A percentile compares a stretch with the other conserved stretches of the same genome.
Conservation (phyloP, 2,797 vertebrate genomes). For the Chiloscyllium punctatum region DNA sequence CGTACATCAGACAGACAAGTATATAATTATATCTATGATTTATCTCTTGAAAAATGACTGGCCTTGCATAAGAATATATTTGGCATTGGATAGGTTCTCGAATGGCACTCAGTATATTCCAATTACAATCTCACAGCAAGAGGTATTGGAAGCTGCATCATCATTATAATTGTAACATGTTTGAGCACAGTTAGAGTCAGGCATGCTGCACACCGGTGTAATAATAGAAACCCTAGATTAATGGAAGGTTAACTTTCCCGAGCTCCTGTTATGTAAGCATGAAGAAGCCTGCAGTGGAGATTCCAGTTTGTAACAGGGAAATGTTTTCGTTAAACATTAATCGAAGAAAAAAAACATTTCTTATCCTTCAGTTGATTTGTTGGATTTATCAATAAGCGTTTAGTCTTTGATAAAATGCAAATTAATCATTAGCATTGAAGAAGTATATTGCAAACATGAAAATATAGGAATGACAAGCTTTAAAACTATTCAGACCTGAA, state of each 20-base stretch:
- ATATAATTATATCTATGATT: not conserved
- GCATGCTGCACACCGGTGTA: not conserved
- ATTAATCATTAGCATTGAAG: not conserved
- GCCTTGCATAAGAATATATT: not conserved
- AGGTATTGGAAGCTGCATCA: not conserved
- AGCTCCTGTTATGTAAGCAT: not conserved
- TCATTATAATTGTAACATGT: not conserved
- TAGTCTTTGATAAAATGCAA: not conserved
- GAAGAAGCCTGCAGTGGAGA: not conserved
- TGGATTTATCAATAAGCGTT: not conserved
- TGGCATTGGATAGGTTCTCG: not conserved
- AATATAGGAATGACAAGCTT: not conserved
- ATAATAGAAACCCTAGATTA: not conserved
- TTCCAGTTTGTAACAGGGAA: not conserved
- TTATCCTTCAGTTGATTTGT: not conserved
- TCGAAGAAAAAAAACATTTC: not conserved
- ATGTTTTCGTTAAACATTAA: not conserved
- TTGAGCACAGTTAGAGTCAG: not conserved
- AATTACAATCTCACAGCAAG: not conserved
- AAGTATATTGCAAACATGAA: not conserved
- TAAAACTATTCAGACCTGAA: not conserved
- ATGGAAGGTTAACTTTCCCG: not conserved
- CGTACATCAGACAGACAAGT: not conserved
- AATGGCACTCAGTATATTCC: not conserved
- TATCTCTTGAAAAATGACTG: not conserved